Base-by-base conservation (phyloP, 2,797 vertebrate species). In the Esox masquinongy region DNA sequence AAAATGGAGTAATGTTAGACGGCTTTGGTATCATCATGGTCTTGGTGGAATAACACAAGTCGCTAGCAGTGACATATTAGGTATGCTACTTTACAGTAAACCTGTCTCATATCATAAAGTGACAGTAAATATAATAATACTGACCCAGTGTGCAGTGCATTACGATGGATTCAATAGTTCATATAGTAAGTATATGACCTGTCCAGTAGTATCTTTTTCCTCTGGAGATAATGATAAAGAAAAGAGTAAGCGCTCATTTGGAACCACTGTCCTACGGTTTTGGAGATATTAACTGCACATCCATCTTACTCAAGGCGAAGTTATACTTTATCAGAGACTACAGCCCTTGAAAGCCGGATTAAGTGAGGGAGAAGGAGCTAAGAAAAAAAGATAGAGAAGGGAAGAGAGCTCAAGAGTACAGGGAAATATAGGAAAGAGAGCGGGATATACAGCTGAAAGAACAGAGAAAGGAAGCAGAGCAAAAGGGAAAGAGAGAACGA, bases 201-300 rank as follows among this genome's bases (percentile, higher is more conserved):
- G n/a, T 43, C 39, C n/a, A 16, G 12, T 39, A 9, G 19, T 83
- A 76, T 80, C 81, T 81, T 81, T 76, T 77, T 8, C 9, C 56
- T 66, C 63, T 31, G 0, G 1, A 31, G 31, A 29, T 16, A 49
- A 50, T 24, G n/a, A 47, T 49, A 26, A 70, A 50, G 82, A 79
- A 74, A 72, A 61, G 72, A 80, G 79, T 73, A 77, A 53, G 9
- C 81, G 68, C 73, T 82, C 75, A 56, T 67, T 66, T 19, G 67
- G 70, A 36, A 51, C 71, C 82, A 76, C 80, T 79, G 83, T 80
- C 77, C 77, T 16, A 19, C 80, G 26, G 73, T 19, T 17, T 80
- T 67, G 77, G 78, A 71, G 73, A 77, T 70, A 78, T 86, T 87
- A 88, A 90, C 87, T 88, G 86, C 72, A 47, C 43, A 88, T 75